Evolutionary conservation across 2,113 vertebrate species (phyloP), one percentile per base, ranked within the genome.

Genomic region (Leptobrachium leishanense): DNA sequence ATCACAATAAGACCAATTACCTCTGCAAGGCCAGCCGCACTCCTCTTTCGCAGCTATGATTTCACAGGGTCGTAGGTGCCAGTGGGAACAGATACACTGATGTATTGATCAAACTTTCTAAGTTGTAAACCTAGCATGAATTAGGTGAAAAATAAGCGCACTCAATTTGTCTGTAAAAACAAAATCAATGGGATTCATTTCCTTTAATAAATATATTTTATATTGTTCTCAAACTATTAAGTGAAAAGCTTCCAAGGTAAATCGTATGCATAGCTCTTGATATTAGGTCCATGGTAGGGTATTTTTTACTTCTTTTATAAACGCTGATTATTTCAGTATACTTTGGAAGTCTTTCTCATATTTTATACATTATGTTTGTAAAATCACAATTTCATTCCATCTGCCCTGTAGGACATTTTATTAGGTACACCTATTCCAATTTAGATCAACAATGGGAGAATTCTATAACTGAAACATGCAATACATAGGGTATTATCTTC

Each of bases 51-150:
- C 73, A 1, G 43, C 44, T 65, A 65, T 75, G 63, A 75, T 44
- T 63, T 63, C 43, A 39, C 57, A 39, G 72, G 72, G 55, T 74
- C 15, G 64, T 43, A 74, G 12, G 62, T 50, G 64, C 39, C 44
- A 75, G 62, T 63, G 43, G 5, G 62, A 42, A 64, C 6, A 43
- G 57, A 64, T 10, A 46, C 42, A 74, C 7, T 5, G 59, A 65
- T 53, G 6, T 66, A 75, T 66, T 65, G 59, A 64, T 65, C 42
- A 75, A 64, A 31, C 39, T 3, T 8, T 39, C 73, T 12, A 40
- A 39, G 59, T 10, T 75, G n/a, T 50, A 66, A 75, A 75, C 57
- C 59, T 44, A n/a, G 62, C 55, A 57, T 63, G 57, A n/a, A 74
- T 20, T 31, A 44, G 10, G 59, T 65, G 43, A 5, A 75, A 20